These are phyloP conservation scores for Thripadectes ignobilis DNA, from an alignment of 2,797 vertebrate species.

Conservation along the genomic window DNA sequence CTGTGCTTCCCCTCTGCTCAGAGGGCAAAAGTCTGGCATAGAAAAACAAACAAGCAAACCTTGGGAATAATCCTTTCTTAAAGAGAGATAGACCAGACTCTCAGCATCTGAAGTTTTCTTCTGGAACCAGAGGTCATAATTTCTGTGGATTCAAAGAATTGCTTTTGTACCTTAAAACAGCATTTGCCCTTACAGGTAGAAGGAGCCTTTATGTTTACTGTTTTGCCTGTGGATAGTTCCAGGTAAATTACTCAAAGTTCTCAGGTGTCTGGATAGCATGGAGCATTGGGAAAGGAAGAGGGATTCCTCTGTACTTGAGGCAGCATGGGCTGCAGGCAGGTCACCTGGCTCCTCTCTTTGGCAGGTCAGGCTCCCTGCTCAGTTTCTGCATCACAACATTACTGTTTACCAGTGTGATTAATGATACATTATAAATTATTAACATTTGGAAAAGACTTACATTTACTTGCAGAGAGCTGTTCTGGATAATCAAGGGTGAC, in stretches of 20 bases:
- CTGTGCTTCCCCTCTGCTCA: not conserved
- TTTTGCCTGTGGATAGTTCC: not conserved
- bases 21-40: not conserved
- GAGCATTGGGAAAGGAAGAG: not conserved
- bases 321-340: not conserved
- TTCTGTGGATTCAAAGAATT: not conserved
- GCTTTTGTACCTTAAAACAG: not conserved
- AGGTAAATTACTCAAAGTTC: not conserved
- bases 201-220: not conserved
- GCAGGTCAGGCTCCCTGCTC: not conserved
- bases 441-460: not conserved
- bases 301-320: not conserved
- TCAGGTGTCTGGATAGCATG: not conserved
- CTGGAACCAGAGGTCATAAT: not conserved
- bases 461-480: not conserved
- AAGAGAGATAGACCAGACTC: not conserved
- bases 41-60: constrained; percentile 5
- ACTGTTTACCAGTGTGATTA: not conserved
- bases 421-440: not conserved
- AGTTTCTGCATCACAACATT: not conserved
- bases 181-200: not conserved
- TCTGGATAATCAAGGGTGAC: not conserved
- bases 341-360: not conserved
- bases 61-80: not conserved
- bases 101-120: not conserved